Percentiles rank a stretch among this genome's conserved stretches.
These are phyloP conservation scores for Tolypeutes matacus DNA, from an alignment of 2,797 vertebrate genomes.

Conservation along the genomic window DNA sequence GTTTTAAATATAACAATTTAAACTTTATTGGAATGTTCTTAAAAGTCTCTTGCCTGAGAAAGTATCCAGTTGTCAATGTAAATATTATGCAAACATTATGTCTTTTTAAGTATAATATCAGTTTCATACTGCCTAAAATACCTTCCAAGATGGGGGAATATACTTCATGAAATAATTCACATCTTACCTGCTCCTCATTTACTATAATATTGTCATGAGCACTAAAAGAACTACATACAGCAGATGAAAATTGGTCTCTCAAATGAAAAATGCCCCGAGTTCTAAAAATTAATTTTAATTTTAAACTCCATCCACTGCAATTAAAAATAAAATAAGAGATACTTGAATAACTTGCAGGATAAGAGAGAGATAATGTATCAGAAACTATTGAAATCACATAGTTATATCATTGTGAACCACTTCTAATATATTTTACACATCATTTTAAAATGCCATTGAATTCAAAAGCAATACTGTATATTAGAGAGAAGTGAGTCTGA, in stretches of 20 bases:
- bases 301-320: slow-evolving; percentile 60
- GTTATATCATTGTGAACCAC: background rate
- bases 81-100: slow-evolving; percentile 56
- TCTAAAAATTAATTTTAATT: slow-evolving; percentile 61
- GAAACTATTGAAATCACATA: background rate
- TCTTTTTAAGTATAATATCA: slow-evolving; percentile 53
- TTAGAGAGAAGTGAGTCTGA: background rate
- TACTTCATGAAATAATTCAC: slow-evolving; percentile 73
- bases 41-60: slow-evolving; percentile 30
- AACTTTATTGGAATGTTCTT: slow-evolving; percentile 33
- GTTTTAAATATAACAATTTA: background rate
- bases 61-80: background rate
- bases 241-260: slow-evolving; percentile 56
- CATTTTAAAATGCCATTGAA: background rate
- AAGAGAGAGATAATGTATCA: slow-evolving; percentile 48
- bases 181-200: slow-evolving; percentile 57
- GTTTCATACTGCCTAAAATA: slow-evolving; percentile 71
- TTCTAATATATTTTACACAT: slow-evolving; percentile 25
- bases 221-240: slow-evolving; percentile 1
- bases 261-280: background rate
- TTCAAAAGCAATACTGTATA: background rate
- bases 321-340: slow-evolving; percentile 52
- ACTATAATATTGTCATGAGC: slow-evolving; percentile 76
- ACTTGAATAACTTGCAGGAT: slow-evolving; percentile 28
- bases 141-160: slow-evolving; percentile 70